A percentile compares a stretch with the other conserved stretches of the same genome.
phyloP scores from a whole-genome alignment of 1,140 invertebrate species.

The Drosophila ercepeae region DNA sequence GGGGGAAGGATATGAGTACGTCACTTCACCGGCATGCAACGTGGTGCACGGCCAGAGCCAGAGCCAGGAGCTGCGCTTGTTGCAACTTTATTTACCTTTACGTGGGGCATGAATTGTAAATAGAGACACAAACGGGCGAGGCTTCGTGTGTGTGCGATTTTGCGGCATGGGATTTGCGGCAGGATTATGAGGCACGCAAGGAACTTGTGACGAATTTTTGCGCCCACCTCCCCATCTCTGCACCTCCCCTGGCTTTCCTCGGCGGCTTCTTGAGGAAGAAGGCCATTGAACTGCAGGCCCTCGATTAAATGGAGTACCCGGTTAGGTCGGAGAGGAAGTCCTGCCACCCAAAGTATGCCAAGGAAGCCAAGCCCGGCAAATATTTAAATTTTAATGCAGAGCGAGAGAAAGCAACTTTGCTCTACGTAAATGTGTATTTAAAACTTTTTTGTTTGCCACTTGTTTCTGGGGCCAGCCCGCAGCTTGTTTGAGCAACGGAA shows the following conservation, averaged over 20 bases:
- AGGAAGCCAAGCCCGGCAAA: conserved; percentile 13
- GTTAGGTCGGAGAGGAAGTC: neutral
- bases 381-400: conserved; percentile 35
- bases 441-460: conserved; percentile 44
- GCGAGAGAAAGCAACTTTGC: conserved; percentile 9
- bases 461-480: conserved; percentile 11
- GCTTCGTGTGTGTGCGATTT: conserved; percentile 32
- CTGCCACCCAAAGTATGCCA: conserved; percentile 28
- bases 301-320: neutral
- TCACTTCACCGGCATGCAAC: conserved; percentile 53
- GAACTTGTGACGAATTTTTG: conserved; percentile 18
- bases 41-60: neutral
- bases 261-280: conserved; percentile 38
- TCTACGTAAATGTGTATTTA: conserved; percentile 45
- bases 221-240: neutral
- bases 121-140: conserved; percentile 56
- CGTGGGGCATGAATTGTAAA: conserved; percentile 71
- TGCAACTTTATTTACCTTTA: conserved; percentile 77
- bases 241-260: neutral
- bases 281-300: conserved; percentile 58
- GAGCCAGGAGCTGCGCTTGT: conserved; percentile 40
- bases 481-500: conserved; percentile 36
- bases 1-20: conserved; percentile 4
- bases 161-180: conserved; percentile 21
- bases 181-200: conserved; percentile 48